phyloP scores from a whole-genome alignment of 1,140 invertebrate species.

The Arctopsyche grandis region DNA sequence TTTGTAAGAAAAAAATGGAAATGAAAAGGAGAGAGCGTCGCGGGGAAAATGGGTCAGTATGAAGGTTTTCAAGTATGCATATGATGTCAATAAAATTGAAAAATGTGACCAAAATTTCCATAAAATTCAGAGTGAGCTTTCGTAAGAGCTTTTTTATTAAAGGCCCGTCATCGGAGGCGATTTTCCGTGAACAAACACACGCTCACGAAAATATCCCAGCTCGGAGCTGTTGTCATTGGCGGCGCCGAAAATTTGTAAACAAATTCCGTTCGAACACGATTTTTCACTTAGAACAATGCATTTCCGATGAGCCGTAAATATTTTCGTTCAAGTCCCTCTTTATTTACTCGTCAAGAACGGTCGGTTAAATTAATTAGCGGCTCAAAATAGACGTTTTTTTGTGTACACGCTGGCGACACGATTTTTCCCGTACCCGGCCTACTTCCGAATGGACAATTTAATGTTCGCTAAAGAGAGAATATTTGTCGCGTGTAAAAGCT shows the following conservation, averaged over 20 bases:
- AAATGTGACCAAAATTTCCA: too few relatives aligned
- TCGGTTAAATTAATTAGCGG: conserved; percentile 14
- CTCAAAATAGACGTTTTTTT: conserved; percentile 7
- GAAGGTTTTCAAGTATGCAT: too few relatives aligned
- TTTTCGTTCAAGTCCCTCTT: not conserved
- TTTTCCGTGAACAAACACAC: too few relatives aligned
- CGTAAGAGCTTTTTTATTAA: too few relatives aligned
- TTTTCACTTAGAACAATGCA: conserved; percentile 27
- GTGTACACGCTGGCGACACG: not conserved
- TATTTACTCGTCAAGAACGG: conserved; percentile 11
- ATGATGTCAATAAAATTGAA: too few relatives aligned
- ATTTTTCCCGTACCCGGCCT: too few relatives aligned
- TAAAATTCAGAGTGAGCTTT: too few relatives aligned
- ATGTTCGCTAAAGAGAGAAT: conserved; percentile 20
- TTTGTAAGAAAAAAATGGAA: too few relatives aligned
- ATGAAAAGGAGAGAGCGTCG: too few relatives aligned
- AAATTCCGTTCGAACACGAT: conserved; percentile 30
- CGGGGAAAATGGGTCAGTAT: too few relatives aligned
- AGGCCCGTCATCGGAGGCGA: too few relatives aligned
- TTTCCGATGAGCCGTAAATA: not conserved
- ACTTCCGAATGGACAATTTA: not conserved
- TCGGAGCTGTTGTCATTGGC: not conserved
- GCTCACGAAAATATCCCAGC: not conserved
- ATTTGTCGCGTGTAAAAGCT: conserved; percentile 27
- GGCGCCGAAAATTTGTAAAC: conserved; percentile 21